phyloP scores from a whole-genome alignment of 2,113 vertebrate genomes.

The Hemichromis elongatus region DNA sequence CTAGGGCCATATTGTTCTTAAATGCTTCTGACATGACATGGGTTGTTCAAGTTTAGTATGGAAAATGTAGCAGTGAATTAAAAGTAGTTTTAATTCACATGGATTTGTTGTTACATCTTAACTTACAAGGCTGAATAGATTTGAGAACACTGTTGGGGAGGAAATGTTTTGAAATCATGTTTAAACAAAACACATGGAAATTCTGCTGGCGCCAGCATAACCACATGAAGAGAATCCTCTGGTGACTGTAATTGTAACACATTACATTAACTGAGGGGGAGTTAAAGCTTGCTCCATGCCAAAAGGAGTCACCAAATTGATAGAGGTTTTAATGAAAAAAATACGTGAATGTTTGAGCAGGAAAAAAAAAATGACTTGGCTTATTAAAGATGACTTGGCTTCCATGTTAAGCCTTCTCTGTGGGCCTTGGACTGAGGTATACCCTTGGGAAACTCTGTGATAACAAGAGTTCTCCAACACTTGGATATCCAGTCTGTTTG shows the following conservation, averaged over 20 bases:
- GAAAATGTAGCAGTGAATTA: neutral
- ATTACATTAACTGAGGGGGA: constrained; percentile 48
- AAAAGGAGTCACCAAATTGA: constrained; percentile 47
- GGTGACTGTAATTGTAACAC: constrained; percentile 36
- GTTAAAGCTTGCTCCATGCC: constrained; percentile 11
- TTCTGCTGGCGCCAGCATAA: constrained; percentile 35
- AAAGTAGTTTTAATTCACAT: neutral
- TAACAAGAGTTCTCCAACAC: constrained; percentile 68
- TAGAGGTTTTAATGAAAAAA: constrained; percentile 33
- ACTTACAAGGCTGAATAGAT: neutral
- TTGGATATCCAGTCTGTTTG: constrained; percentile 67
- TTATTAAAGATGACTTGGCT: constrained; percentile 59
- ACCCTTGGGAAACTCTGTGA: constrained; percentile 59
- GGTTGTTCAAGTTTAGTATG: neutral
- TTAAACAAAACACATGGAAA: constrained; percentile 42
- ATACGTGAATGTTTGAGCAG: constrained; percentile 33
- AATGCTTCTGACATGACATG: neutral
- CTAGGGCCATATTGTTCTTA: neutral
- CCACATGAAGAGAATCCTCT: constrained; percentile 43
- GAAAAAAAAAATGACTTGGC: constrained; percentile 40
- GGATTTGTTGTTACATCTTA: constrained; percentile 11
- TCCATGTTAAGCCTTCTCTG: constrained; percentile 46
- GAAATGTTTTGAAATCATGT: constrained; percentile 34
- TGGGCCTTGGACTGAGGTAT: constrained; percentile 70
- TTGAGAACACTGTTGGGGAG: constrained; percentile 1